Evolutionary conservation across 2,113 vertebrate species (phyloP).

Genomic region (Pan paniscus): DNA sequence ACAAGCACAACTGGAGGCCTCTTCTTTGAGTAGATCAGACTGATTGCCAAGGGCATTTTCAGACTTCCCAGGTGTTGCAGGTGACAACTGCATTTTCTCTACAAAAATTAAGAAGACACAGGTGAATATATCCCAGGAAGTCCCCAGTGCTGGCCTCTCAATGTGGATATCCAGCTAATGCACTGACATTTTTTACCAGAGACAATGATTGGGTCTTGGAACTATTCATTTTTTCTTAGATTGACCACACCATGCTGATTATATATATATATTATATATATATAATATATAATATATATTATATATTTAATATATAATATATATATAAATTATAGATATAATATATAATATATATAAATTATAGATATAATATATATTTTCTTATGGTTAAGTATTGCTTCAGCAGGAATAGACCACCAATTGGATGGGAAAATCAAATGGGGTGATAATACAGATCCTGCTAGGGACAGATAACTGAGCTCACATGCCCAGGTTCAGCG

Average conservation of each 20-base stretch:
- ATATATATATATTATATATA: neutral
- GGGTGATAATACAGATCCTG: neutral
- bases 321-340: too few species aligned
- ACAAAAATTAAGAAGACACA: neutral
- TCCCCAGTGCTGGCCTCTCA: neutral
- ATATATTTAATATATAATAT: too few species aligned
- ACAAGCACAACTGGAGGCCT: neutral
- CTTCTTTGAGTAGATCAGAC: neutral
- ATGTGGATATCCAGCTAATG: neutral
- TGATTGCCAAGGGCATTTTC: neutral
- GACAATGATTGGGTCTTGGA: neutral
- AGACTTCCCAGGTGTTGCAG: neutral
- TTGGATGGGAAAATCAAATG: neutral
- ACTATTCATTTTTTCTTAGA: neutral
- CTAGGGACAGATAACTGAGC: neutral
- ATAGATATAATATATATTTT: neutral
- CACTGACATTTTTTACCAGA: neutral
- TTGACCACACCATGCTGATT: neutral
- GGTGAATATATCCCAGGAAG: neutral
- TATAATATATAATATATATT: neutral
- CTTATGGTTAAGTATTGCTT: neutral
- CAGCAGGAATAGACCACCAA: neutral
- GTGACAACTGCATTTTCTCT: neutral
- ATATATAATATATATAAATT: neutral
- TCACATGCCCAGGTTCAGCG: neutral